Conservation (phyloP, 2,113 vertebrate species). For the Condylura cristata region DNA sequence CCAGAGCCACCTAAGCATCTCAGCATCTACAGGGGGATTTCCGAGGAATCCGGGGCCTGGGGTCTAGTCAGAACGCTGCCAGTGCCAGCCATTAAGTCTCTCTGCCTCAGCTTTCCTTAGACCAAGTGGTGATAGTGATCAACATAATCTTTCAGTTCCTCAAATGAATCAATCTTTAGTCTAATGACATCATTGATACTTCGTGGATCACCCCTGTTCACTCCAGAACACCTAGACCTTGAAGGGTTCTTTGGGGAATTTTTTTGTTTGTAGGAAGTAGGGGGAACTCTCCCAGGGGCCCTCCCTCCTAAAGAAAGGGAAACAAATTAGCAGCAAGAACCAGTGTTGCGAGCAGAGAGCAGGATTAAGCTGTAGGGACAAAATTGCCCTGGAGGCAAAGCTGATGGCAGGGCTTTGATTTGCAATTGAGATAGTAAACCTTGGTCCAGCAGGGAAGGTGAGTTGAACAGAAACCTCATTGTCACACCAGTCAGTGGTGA, state of each 20-base stretch:
- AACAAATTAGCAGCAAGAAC: neutral
- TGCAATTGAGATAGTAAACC: neutral
- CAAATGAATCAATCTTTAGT: neutral
- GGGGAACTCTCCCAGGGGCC: neutral
- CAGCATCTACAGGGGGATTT: neutral
- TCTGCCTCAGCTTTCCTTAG: neutral
- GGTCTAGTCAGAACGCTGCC: neutral
- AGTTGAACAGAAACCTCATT: neutral
- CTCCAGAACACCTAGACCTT: neutral
- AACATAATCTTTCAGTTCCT: neutral
- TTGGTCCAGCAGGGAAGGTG: neutral
- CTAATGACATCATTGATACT: no score
- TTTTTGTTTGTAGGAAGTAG: neutral
- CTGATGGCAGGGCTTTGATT: neutral
- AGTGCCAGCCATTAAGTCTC: no score
- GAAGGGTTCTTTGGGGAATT: neutral
- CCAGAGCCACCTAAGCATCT: neutral
- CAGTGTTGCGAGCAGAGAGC: neutral
- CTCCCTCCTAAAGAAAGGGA: neutral
- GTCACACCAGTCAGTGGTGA: neutral
- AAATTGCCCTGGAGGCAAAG: neutral
- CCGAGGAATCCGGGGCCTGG: neutral
- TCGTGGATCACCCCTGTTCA: neutral
- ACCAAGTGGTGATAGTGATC: neutral
- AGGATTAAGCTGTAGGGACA: neutral